A percentile compares a stretch with the other conserved stretches of the same genome.
These are phyloP conservation scores for Sylvilagus floridanus DNA, from an alignment of 2,797 vertebrate species.

Conservation along the genomic window DNA sequence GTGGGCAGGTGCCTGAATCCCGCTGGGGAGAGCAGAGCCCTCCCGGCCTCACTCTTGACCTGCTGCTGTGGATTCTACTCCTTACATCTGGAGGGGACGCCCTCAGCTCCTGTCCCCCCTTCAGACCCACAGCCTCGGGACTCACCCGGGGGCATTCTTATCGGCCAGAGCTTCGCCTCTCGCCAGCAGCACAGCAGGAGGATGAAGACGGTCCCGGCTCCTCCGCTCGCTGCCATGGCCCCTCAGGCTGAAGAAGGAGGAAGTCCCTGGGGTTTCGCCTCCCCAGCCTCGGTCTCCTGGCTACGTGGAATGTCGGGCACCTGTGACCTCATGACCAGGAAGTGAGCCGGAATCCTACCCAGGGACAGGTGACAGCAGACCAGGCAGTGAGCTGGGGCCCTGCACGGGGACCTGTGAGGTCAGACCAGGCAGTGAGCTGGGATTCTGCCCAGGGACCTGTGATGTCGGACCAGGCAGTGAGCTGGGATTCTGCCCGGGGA, in stretches of 20 bases:
- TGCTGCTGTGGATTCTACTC: neutral
- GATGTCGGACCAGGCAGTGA: conserved; percentile 30
- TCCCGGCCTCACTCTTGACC: neutral
- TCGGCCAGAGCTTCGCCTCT: neutral
- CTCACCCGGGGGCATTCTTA: neutral
- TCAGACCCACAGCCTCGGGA: neutral
- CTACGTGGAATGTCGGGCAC: conserved; percentile 28
- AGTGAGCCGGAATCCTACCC: neutral
- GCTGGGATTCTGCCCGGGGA: neutral
- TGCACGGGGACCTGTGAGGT: conserved; percentile 40
- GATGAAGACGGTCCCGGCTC: neutral
- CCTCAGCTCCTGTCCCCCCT: neutral
- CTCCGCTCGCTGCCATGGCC: neutral
- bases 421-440: neutral
- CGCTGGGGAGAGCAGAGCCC: neutral
- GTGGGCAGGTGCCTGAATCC: neutral
- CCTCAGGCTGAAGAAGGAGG: neutral
- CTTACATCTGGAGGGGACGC: neutral
- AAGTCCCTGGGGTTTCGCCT: neutral
- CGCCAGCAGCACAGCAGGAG: conserved; percentile 60
- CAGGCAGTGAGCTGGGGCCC: neutral
- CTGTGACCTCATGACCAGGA: conserved; percentile 73
- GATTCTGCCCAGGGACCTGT: neutral
- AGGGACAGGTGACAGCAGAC: conserved; percentile 51
- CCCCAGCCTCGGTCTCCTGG: conserved; percentile 28